A percentile compares a stretch with the other conserved stretches of the same genome.
Evolutionary conservation across 1,140 invertebrate genomes (phyloP).

Genomic region (Hetaerina americana): DNA sequence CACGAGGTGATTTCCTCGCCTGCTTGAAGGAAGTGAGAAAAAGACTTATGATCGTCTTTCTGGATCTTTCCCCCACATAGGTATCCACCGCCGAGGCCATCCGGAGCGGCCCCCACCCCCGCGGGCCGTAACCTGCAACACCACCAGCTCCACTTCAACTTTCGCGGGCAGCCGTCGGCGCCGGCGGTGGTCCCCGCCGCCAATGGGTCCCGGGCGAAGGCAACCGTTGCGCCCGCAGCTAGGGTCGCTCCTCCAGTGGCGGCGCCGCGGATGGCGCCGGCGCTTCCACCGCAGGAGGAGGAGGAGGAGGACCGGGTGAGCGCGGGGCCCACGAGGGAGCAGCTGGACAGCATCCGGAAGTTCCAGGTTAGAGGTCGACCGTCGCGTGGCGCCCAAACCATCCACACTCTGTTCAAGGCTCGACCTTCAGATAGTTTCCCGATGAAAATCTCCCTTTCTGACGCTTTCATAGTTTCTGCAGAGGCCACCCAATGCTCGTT

Average conservation of each 20-base stretch:
- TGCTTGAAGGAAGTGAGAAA: no score
- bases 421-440: no score
- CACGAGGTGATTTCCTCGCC: no score
- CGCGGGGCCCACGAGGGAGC: constrained; percentile 60
- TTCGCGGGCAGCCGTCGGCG: constrained; percentile 21
- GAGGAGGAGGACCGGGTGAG: constrained; percentile 25
- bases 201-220: constrained; percentile 50
- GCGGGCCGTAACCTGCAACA: constrained; percentile 5
- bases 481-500: no score
- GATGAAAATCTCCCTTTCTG: constrained; percentile 9
- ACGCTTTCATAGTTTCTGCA: no score
- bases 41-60: no score
- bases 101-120: constrained; percentile 5
- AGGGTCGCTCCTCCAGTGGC: constrained; percentile 28
- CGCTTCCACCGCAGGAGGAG: constrained; percentile 29
- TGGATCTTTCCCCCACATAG: no score
- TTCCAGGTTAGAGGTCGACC: constrained; percentile 71
- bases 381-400: no score
- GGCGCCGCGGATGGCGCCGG: constrained; percentile 31
- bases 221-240: constrained; percentile 45
- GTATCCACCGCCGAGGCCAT: constrained; percentile 42
- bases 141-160: constrained; percentile 14
- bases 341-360: constrained; percentile 79
- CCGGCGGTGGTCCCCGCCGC: constrained; percentile 53
- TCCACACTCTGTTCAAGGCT: no score